Percentiles rank a stretch among this genome's conserved stretches.
Evolutionary conservation across 2,797 vertebrate species (phyloP).

Genomic region (Siniperca scherzeri): DNA sequence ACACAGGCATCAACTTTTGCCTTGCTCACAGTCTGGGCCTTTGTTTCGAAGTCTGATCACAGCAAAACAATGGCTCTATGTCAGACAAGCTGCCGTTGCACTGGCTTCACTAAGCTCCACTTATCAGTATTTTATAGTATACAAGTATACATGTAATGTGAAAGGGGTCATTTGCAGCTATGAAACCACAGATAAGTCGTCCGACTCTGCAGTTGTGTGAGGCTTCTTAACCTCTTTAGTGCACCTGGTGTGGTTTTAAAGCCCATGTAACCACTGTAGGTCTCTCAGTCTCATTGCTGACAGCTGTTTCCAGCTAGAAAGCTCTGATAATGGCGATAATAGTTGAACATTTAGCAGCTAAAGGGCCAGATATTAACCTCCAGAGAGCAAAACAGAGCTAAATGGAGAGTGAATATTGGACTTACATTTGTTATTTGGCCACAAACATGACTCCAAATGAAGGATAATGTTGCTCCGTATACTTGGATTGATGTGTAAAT

Average conservation of each 20-base stretch:
- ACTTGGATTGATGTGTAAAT: slow-evolving; percentile 4
- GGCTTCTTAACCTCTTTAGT: not conserved
- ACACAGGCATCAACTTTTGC: not conserved
- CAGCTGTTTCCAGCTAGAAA: slow-evolving; percentile 7
- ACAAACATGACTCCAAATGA: not conserved
- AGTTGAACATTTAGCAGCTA: not conserved
- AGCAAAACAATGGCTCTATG: not conserved
- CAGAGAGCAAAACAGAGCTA: not conserved
- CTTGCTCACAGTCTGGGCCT: not conserved
- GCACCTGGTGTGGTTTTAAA: slow-evolving; percentile 34
- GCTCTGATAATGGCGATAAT: not conserved
- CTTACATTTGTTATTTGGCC: not conserved
- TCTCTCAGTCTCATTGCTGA: not conserved
- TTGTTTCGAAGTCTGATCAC: slow-evolving; percentile 9
- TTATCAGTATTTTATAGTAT: slow-evolving; percentile 7
- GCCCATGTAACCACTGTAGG: not conserved
- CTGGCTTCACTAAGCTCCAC: slow-evolving; percentile 20
- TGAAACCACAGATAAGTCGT: slow-evolving; percentile 42
- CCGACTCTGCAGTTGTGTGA: slow-evolving; percentile 21
- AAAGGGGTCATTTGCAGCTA: not conserved
- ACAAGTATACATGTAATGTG: not conserved
- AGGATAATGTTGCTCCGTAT: not conserved
- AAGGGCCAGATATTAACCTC: not conserved
- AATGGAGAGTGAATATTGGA: not conserved
- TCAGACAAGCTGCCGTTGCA: not conserved